Conservation (phyloP, 2,888 invertebrate genomes). For the Thysanoteuthis rhombus region DNA sequence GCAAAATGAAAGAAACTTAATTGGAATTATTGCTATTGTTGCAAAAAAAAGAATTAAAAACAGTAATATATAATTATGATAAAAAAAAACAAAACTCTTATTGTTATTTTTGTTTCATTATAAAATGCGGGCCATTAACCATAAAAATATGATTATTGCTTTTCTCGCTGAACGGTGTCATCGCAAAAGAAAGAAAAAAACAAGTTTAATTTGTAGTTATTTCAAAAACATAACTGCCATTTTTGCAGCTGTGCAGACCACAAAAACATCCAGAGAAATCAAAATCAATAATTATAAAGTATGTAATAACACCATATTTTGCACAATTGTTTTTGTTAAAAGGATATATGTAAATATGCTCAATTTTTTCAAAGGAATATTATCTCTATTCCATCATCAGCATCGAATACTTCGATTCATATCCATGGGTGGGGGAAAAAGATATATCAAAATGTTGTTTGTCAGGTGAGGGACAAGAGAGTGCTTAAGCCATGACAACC, state of each 20-base stretch:
- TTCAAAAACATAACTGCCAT: not conserved
- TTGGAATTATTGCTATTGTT: not conserved
- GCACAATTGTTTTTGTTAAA: too few relatives aligned
- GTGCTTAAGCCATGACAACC: too few relatives aligned
- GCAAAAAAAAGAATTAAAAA: not conserved
- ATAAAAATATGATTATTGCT: not conserved
- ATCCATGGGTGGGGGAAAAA: too few relatives aligned
- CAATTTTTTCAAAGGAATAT: too few relatives aligned
- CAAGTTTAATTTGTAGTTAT: not conserved
- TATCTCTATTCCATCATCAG: too few relatives aligned
- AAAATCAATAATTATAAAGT: not conserved
- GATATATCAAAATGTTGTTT: too few relatives aligned
- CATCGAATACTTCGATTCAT: too few relatives aligned
- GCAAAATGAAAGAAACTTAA: not conserved
- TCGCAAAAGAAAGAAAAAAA: not conserved
- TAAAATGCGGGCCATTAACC: not conserved
- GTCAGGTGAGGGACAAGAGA: too few relatives aligned
- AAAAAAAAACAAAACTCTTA: not conserved
- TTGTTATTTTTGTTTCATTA: not conserved
- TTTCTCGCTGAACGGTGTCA: not conserved
- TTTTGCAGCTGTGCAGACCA: not conserved
- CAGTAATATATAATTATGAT: not conserved
- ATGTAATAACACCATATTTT: not conserved
- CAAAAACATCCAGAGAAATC: not conserved
- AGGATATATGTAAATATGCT: too few relatives aligned